Percentiles rank a stretch among this genome's conserved stretches.
Evolutionary conservation across 1,140 invertebrate genomes (phyloP).

Genomic region (Drosophila yakuba): DNA sequence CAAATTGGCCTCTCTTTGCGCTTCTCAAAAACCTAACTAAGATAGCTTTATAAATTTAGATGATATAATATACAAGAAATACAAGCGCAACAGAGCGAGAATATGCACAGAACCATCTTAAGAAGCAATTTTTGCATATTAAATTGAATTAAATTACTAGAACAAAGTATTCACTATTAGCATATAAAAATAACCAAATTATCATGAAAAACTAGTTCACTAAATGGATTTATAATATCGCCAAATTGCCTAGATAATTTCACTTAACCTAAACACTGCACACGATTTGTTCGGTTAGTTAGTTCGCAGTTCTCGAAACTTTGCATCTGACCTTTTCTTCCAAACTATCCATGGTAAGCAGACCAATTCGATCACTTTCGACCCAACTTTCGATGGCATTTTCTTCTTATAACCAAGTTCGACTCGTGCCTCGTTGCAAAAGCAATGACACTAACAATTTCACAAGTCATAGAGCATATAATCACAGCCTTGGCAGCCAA

Average conservation of each 20-base stretch:
- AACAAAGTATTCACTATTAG: not conserved
- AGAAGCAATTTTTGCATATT: not conserved
- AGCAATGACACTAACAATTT: constrained; percentile 79
- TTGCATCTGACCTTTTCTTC: constrained; percentile 8
- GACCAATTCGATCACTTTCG: constrained; percentile 40
- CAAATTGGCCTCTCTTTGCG: not conserved
- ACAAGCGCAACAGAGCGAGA: not conserved
- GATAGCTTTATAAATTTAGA: no score
- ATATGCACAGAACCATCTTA: not conserved
- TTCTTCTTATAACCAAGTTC: constrained; percentile 39
- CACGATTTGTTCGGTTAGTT: constrained; percentile 26
- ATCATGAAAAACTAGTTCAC: constrained; percentile 26
- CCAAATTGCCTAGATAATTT: constrained; percentile 13
- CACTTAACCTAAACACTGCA: constrained; percentile 27
- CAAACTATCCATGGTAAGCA: constrained; percentile 14
- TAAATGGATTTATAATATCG: not conserved
- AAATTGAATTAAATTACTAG: constrained; percentile 21
- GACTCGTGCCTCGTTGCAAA: constrained; percentile 60
- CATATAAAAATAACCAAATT: not conserved
- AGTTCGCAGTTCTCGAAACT: not conserved
- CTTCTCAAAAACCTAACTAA: not conserved
- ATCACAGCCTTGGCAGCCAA: constrained; percentile 51
- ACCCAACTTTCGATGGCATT: constrained; percentile 38
- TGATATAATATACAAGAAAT: not conserved
- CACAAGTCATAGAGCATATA: constrained; percentile 80